Evolutionary conservation across 2,113 vertebrate species (phyloP), one percentile per base, ranked within the genome.

Genomic region (Platycercus adscitus): DNA sequence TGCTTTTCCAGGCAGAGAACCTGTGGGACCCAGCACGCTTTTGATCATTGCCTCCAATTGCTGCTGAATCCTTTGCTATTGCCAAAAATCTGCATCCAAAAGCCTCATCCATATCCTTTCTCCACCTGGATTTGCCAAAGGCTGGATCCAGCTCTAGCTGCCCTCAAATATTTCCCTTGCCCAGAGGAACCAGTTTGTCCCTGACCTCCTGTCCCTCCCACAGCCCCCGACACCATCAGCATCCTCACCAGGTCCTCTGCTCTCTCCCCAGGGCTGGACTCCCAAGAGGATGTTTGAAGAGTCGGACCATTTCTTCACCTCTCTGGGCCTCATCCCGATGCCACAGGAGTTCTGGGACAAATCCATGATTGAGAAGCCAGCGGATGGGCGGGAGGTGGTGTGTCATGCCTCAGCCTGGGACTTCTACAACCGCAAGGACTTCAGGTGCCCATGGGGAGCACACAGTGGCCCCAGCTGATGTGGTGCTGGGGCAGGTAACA

Each of bases 231-330:
- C 53, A 68, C 15, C 25, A 29, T 28, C 17, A 46, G 23, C 35
- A 46, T 9, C 17, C 46, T 91, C 55, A 88, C 46, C 44, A 17
- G 35, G 11, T 37, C 61, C 35, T 69, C 47, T 81, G 11, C 35
- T 96, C 33, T 90, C 44, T 66, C 14, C 88, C 11, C 93, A 99
- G 99, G 97, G 97, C 23, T 99, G 99, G 99, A 98, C 98, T 15
- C 93, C 99, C 31, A 95, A 2, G 60, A 98, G 1, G 82, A 99
- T 99, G 99, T 99, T 99, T 96, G 21, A 99, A 20, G 98, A 99
- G 95, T 99, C 99, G 0, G 98, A 99, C 28, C 93, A 18, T 2
- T 99, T 99, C 93, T 99, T 99, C 87, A 98, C 90, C 18, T 99
- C 99, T 17, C 95, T 99, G 94, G 99, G 98, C 41, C 98, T 99